Conservation (phyloP, 2,797 vertebrate genomes). For the Anguilla megastoma region DNA sequence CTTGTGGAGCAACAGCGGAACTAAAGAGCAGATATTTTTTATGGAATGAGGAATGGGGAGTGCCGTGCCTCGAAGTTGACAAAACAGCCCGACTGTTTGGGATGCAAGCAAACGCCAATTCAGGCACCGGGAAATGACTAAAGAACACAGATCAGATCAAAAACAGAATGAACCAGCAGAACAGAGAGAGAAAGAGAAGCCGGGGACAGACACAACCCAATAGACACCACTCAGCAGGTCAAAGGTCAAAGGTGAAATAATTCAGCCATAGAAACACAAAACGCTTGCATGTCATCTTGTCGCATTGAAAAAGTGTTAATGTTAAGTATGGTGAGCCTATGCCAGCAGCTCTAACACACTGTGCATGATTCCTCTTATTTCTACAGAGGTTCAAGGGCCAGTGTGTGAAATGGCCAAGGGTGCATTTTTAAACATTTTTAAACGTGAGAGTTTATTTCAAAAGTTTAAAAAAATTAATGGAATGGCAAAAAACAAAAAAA, state of each 20-base stretch:
- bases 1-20: neutral
- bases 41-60: neutral
- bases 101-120: neutral
- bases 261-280: neutral
- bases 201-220: neutral
- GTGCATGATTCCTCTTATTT: neutral
- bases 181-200: neutral
- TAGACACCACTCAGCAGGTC: neutral
- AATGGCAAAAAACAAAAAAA: too few relatives aligned
- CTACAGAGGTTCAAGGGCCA: neutral
- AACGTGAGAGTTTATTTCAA: neutral
- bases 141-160: neutral
- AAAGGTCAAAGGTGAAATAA: neutral
- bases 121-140: neutral
- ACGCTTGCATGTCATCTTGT: neutral
- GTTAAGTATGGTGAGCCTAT: neutral
- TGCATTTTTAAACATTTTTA: neutral
- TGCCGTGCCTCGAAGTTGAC: neutral
- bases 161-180: neutral
- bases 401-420: neutral
- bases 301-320: neutral
- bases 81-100: neutral
- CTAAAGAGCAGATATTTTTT: neutral
- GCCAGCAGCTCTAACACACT: neutral
- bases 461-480: neutral